Evolutionary conservation across 1,140 invertebrate genomes (phyloP), one percentile per base, ranked within the genome.

Genomic region (Pogonomyrmex californicus): DNA sequence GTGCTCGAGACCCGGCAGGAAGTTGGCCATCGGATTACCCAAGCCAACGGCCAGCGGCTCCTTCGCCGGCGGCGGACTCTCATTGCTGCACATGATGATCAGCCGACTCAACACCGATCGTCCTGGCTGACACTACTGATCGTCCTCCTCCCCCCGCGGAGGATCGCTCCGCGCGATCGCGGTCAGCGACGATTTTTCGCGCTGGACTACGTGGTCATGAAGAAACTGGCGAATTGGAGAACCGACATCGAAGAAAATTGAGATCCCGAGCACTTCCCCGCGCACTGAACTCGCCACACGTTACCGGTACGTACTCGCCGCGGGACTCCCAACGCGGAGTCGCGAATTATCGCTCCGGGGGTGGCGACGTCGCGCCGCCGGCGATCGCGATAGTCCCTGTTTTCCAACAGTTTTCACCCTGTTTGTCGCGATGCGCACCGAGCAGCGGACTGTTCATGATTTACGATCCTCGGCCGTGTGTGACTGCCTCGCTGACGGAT

Each of bases 1-100:
- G 91, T 98, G 98, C 86, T 99, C 98, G 54, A 98, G 94, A 0
- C 97, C 96, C 4, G 96, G 96, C 30, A 97, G 95, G 86, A 95
- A 95, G 2, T 93, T 91, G 6, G 93, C 89, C 92, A 95, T 95
- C 0, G 94, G 93, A 81, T 93, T 94, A 0, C 91, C 91, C 17
- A 95, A 68, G 2, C 93, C 93, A 47, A 95, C 92, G 23, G 93
- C 90, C 23, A 95, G 62, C 0, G 94, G 92, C 41, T 95, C 94
- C 76, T 95, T 95, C 1, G 94, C 86, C 0, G 95, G 94, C 10
- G 95, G 94, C 30, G 95, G 94, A 41, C 94, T 95, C 78, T 95
- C 95, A 91, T 95, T 95, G 86, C 93, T 95, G 81, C 95, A 95
- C 95, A 95, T 95, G 7, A 85, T 9, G 6, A 6, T 66, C 68